Conservation (phyloP, 2,888 invertebrate species). For the Oithona nana region DNA sequence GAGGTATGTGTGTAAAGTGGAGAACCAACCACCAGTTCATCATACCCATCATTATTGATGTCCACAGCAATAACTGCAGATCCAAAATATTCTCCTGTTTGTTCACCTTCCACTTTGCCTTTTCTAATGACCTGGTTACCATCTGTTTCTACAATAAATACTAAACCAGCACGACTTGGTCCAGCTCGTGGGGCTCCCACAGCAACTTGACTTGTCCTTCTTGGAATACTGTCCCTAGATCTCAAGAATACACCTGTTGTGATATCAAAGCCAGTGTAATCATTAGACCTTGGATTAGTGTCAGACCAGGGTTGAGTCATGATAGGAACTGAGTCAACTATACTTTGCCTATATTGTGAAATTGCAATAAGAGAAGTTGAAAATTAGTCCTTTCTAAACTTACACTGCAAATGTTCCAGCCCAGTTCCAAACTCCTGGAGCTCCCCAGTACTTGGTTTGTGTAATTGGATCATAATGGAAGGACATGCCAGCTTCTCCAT, state of each 20-base stretch:
- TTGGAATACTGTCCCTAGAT: neutral
- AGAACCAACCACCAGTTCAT: slow-evolving; percentile 11
- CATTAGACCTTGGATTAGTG: neutral
- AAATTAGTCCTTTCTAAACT: neutral
- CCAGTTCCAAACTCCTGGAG: slow-evolving; percentile 16
- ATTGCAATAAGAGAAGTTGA: neutral
- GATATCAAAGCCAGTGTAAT: neutral
- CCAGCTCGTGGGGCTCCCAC: slow-evolving; percentile 9
- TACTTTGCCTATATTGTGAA: neutral
- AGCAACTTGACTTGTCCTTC: neutral
- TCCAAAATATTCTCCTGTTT: slow-evolving; percentile 12
- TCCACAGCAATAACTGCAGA: neutral
- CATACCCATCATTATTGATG: slow-evolving; percentile 1
- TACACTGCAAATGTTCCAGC: slow-evolving; percentile 7
- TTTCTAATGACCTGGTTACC: neutral
- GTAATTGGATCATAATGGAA: neutral
- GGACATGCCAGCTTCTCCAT: slow-evolving; percentile 9
- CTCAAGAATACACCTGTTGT: neutral
- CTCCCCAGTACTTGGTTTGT: neutral
- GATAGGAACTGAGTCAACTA: neutral
- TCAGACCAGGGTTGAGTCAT: slow-evolving; percentile 1
- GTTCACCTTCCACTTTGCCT: neutral
- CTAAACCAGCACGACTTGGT: neutral
- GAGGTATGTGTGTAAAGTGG: neutral
- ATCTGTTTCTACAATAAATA: neutral